A percentile compares a stretch with the other conserved stretches of the same genome.
These are phyloP conservation scores for Gobiocypris rarus DNA, from an alignment of 2,113 vertebrate species.

Conservation along the genomic window DNA sequence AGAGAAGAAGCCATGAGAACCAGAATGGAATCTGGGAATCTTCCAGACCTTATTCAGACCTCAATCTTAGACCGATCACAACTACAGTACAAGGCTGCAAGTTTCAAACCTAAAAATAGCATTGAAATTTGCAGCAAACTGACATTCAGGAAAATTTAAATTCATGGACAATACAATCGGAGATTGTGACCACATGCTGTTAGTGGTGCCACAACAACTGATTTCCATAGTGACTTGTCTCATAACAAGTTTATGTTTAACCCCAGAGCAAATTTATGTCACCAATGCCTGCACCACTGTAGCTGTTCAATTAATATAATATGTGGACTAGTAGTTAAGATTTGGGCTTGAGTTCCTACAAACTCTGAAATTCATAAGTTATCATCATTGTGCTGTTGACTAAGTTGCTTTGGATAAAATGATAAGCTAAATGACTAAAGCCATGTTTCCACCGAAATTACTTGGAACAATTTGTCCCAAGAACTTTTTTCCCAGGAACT, in stretches of 20 bases:
- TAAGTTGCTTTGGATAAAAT: not conserved
- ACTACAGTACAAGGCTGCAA: constrained; percentile 35
- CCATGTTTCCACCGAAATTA: no score
- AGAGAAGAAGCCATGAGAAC: constrained; percentile 55
- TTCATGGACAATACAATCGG: not conserved
- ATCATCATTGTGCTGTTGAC: not conserved
- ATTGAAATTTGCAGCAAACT: constrained; percentile 1
- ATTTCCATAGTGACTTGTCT: constrained; percentile 29
- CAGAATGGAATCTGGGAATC: constrained; percentile 40
- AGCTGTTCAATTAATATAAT: not conserved
- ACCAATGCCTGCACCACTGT: not conserved
- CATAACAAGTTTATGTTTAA: not conserved
- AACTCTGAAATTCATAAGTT: not conserved
- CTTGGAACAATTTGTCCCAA: no score
- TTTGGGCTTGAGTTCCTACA: not conserved
- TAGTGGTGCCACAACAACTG: not conserved
- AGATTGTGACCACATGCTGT: constrained; percentile 19
- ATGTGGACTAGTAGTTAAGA: not conserved
- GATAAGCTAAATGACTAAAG: not conserved
- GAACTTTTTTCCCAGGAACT: no score
- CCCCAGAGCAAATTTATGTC: not conserved
- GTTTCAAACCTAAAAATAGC: constrained; percentile 4
- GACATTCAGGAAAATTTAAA: not conserved
- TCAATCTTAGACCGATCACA: constrained; percentile 36
- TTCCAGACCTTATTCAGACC: constrained; percentile 43